Base-by-base conservation (phyloP, 2,797 vertebrate genomes). In the Novumbra hubbsi region DNA sequence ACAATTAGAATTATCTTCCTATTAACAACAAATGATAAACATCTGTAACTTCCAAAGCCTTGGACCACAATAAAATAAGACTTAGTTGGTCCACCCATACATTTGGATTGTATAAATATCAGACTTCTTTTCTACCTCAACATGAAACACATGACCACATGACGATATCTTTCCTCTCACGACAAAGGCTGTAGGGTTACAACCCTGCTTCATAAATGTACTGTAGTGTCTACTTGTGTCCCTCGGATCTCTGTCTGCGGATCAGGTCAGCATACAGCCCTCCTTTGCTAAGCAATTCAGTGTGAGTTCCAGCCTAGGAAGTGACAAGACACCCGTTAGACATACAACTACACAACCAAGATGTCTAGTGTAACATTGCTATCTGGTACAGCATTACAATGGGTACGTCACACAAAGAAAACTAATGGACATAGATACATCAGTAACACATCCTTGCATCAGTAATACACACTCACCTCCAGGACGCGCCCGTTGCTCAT, bases 231-330 rank as follows among this genome's bases (percentile, higher is more conserved):
- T 78, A 94, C 85, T 91, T 91, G 71, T 92, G 72, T 12, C 90
- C 92, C 75, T 93, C 84, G 12, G 93, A 83, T 88, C 89, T 89
- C 86, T 98, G 96, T 66, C 96, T 93, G 55, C 89, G 92, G 81
- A 96, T 95, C 30, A 98, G 93, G 75, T 97, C 96, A 0, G 95
- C 92, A 1, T 98, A 98, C 15, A 96, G 83, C 11, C 96, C 95
- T 2, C 94, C 94, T 88, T 90, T 95, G 73, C 84, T 88, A 79
- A 97, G 86, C 68, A 98, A 91, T 60, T 97, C 94, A 0, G 88
- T 79, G 9, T 98, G 96, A 72, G 94, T 96, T 72, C 96, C 96
- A 52, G 92, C 91, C 96, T 98, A 68, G 19, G 63, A 50, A 67
- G 76, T 79, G 74, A 65, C 79, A 71, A 64, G 28, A 32, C 19